Percentiles rank a stretch among this genome's conserved stretches.
These are phyloP conservation scores for Actinernus sp. DNA, from an alignment of 92 coral and sea anemone species.

Conservation along the genomic window DNA sequence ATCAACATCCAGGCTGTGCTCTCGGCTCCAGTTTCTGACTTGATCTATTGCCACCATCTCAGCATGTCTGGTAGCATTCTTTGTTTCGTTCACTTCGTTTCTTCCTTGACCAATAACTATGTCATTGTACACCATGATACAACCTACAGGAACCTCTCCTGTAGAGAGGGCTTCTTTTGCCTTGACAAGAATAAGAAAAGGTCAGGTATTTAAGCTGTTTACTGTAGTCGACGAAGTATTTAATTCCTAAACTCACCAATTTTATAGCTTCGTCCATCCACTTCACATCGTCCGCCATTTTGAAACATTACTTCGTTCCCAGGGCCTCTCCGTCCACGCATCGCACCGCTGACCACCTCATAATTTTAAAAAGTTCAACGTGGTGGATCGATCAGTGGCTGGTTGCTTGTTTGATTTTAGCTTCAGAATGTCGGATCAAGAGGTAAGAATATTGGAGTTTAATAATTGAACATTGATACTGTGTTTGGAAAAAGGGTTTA, in stretches of 20 bases:
- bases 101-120: slow-evolving; percentile 82
- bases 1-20: slow-evolving; percentile 37
- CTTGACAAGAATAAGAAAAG: slow-evolving; percentile 24
- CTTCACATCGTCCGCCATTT: slow-evolving; percentile 69
- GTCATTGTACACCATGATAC: slow-evolving; percentile 76
- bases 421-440: too few species aligned
- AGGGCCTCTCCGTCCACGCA: too few species aligned
- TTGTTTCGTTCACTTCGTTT: slow-evolving; percentile 92
- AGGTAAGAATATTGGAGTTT: too few species aligned
- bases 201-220: not conserved
- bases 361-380: too few species aligned
- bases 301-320: slow-evolving; percentile 10
- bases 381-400: too few species aligned
- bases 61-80: slow-evolving; percentile 98
- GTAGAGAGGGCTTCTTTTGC: slow-evolving; percentile 76
- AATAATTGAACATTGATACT: too few species aligned
- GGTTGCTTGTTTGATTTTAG: too few species aligned
- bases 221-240: not conserved
- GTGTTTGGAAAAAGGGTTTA: too few species aligned
- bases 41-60: slow-evolving; percentile 93
- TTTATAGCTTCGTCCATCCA: slow-evolving; percentile 75
- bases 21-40: slow-evolving; percentile 78
- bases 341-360: too few species aligned
- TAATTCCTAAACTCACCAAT: slow-evolving; percentile 43
- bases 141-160: slow-evolving; percentile 98